A percentile compares a stretch with the other conserved stretches of the same genome.
Conservation (phyloP, 1,140 invertebrate genomes). For the Carposina sasakii region DNA sequence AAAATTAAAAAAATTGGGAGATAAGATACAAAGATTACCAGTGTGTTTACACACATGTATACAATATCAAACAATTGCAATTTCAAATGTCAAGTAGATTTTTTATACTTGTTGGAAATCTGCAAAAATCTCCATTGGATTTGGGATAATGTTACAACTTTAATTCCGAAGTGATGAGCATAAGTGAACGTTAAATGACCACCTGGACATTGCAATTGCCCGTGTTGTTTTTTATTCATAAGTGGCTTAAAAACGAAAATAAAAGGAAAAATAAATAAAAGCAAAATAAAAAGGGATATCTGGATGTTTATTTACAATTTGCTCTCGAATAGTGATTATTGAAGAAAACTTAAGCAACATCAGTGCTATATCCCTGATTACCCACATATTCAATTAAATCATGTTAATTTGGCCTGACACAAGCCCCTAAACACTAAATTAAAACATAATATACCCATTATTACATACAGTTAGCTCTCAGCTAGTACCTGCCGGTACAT, state of each 20-base stretch:
- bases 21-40: too few species aligned
- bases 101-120: too few species aligned
- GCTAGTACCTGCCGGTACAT: constrained; percentile 37
- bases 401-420: constrained; percentile 54
- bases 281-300: constrained; percentile 67
- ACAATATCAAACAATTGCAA: too few species aligned
- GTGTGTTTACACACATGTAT: too few species aligned
- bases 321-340: constrained; percentile 62
- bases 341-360: constrained; percentile 61
- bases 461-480: constrained; percentile 42
- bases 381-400: constrained; percentile 55
- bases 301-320: constrained; percentile 71
- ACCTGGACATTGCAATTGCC: too few species aligned
- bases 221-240: too few species aligned
- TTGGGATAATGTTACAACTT: too few species aligned
- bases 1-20: too few species aligned
- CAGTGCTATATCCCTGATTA: constrained; percentile 58
- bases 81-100: too few species aligned
- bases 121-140: too few species aligned
- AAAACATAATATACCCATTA: constrained; percentile 62
- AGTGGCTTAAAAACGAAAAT: constrained; percentile 21
- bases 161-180: too few species aligned
- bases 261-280: constrained; percentile 55
- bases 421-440: constrained; percentile 49
- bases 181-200: too few species aligned